Evolutionary conservation across 2,113 vertebrate species (phyloP).

Genomic region (Anolis sagrei): DNA sequence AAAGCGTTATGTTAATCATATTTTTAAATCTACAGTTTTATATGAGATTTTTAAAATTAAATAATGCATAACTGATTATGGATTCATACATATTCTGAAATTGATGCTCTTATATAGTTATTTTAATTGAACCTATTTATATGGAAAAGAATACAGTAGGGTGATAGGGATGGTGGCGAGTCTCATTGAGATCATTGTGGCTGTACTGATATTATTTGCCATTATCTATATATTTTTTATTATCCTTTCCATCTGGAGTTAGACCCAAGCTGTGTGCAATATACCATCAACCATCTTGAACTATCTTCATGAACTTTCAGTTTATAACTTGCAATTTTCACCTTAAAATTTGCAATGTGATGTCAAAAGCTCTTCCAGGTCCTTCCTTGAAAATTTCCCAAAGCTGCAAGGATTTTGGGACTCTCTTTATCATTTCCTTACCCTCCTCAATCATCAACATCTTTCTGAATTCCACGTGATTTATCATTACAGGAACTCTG

Average conservation of each 20-base stretch:
- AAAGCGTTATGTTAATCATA: neutral
- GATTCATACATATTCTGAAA: neutral
- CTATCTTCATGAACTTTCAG: neutral
- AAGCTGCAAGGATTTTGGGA: neutral
- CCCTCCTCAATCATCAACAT: neutral
- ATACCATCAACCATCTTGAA: neutral
- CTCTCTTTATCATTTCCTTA: neutral
- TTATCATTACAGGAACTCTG: conserved; percentile 13
- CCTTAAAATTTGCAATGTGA: neutral
- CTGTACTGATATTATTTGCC: neutral
- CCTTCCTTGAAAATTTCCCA: neutral
- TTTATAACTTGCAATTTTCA: neutral
- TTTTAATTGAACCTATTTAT: neutral
- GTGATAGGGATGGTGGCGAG: neutral
- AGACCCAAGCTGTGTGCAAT: neutral
- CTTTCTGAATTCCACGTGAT: neutral
- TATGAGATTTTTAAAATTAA: neutral
- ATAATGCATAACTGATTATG: neutral
- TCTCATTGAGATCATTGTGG: neutral
- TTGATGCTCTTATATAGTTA: neutral
- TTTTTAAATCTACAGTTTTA: neutral
- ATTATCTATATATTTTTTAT: neutral
- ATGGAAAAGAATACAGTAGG: neutral
- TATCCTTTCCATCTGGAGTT: neutral
- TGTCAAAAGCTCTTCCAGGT: neutral